Evolutionary conservation across 2,888 invertebrate species (phyloP).

Genomic region (Rapana venosa): DNA sequence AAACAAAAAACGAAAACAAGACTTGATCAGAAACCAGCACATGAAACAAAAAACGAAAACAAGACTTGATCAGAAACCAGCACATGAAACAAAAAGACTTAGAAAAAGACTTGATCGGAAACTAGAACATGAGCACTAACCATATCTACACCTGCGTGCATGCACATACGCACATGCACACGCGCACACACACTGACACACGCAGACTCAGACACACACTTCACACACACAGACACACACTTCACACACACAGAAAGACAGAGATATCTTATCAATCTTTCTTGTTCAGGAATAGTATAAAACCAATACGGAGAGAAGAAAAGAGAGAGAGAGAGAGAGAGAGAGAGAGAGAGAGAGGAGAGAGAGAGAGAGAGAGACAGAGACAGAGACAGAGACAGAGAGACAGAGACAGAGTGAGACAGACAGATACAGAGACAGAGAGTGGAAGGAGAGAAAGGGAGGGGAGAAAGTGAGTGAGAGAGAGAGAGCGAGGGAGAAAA

Average conservation of each 20-base stretch:
- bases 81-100: too few relatives aligned
- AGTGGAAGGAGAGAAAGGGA: neutral
- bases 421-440: neutral
- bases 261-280: neutral
- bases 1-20: too few relatives aligned
- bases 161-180: neutral
- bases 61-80: too few relatives aligned
- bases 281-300: neutral
- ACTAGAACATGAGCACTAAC: too few relatives aligned
- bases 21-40: too few relatives aligned
- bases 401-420: neutral
- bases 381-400: neutral
- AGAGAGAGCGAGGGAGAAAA: too few relatives aligned
- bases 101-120: too few relatives aligned
- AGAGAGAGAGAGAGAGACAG: neutral
- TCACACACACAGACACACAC: neutral
- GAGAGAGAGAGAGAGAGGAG: too few relatives aligned
- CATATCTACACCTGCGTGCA: neutral
- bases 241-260: neutral
- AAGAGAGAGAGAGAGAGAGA: too few relatives aligned
- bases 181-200: neutral
- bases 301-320: neutral
- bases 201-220: neutral
- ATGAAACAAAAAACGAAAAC: too few relatives aligned
- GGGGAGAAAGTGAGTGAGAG: too few relatives aligned